phyloP scores from a whole-genome alignment of 2,113 vertebrate species.

The human region DNA sequence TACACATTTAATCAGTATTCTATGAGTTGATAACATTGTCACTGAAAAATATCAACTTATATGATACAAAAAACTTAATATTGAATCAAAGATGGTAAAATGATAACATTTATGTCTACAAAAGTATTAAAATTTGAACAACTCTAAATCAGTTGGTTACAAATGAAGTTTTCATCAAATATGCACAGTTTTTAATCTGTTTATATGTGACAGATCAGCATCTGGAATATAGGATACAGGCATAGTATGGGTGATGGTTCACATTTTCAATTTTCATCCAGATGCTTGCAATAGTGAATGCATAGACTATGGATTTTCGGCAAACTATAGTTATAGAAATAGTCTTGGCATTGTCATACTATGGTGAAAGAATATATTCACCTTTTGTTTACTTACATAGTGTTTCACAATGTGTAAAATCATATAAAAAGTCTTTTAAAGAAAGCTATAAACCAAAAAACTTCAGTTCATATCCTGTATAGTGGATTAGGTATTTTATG shows the following conservation, averaged over 20 bases:
- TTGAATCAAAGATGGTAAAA: neutral
- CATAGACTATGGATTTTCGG: neutral
- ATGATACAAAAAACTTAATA: neutral
- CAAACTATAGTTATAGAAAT: neutral
- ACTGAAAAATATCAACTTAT: neutral
- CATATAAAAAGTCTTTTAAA: neutral
- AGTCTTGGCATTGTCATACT: neutral
- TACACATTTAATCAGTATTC: neutral
- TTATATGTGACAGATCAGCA: neutral
- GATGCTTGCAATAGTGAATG: neutral
- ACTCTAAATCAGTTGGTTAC: neutral
- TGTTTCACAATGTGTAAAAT: conserved; percentile 28
- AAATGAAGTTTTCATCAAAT: neutral
- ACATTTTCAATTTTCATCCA: neutral
- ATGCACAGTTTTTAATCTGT: neutral
- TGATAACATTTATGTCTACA: too few relatives aligned
- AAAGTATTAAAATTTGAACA: neutral
- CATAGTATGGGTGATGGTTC: neutral
- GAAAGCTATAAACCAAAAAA: neutral
- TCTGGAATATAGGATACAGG: neutral
- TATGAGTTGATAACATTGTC: neutral
- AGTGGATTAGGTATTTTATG: neutral
- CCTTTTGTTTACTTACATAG: neutral
- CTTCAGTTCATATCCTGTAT: neutral
- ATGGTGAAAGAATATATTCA: neutral